Conservation (phyloP, 2,888 invertebrate species). For the Eumacrocentrus americanus region DNA sequence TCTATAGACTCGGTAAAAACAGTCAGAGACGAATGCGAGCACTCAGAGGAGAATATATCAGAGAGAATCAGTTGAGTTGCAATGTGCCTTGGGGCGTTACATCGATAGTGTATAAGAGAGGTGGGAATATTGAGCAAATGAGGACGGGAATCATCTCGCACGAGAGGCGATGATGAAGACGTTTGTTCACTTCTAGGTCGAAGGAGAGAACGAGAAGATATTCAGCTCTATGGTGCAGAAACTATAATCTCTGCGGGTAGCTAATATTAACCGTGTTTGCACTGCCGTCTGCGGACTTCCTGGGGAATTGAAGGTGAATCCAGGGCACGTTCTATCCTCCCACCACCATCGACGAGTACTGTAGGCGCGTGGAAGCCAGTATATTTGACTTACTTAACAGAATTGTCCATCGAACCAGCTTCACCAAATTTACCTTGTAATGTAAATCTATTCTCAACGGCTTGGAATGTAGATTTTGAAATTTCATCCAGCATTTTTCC, state of each 20-base stretch:
- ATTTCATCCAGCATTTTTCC: neutral
- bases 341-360: neutral
- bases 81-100: too few species aligned
- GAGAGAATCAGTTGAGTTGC: slow-evolving; percentile 9
- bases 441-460: neutral
- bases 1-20: slow-evolving; percentile 28
- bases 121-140: slow-evolving; percentile 19
- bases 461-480: too few species aligned
- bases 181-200: slow-evolving; percentile 31
- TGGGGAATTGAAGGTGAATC: slow-evolving; percentile 33
- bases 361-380: neutral
- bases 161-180: slow-evolving; percentile 31
- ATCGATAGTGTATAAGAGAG: neutral
- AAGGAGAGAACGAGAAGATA: slow-evolving; percentile 12
- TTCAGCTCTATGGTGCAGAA: slow-evolving; percentile 32
- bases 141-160: slow-evolving; percentile 14
- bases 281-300: slow-evolving; percentile 39
- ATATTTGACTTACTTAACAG: slow-evolving; percentile 46
- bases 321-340: slow-evolving; percentile 19
- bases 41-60: slow-evolving; percentile 13
- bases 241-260: slow-evolving; percentile 45
- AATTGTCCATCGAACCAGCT: slow-evolving; percentile 43
- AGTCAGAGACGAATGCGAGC: slow-evolving; percentile 17
- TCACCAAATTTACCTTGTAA: slow-evolving; percentile 9
- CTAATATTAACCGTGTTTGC: slow-evolving; percentile 47